These are phyloP conservation scores for Corvus moneduloides DNA, from an alignment of 2,113 vertebrate species.

Conservation along the genomic window DNA sequence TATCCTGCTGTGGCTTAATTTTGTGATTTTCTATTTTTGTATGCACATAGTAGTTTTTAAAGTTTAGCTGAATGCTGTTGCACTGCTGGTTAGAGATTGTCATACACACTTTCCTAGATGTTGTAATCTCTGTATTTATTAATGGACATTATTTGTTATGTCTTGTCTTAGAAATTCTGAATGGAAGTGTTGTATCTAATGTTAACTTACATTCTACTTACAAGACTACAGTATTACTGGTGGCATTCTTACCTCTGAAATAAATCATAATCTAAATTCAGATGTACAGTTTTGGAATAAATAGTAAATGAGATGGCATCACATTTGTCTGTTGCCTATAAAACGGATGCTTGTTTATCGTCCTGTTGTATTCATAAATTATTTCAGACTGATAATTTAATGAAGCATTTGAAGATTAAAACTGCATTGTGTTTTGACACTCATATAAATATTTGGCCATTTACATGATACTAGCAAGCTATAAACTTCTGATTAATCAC, in stretches of 20 bases:
- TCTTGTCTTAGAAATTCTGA: not conserved
- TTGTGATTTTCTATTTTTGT: not conserved
- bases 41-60: not conserved
- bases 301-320: not conserved
- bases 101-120: not conserved
- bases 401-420: not conserved
- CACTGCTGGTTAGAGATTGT: not conserved
- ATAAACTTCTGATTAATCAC: not conserved
- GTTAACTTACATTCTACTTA: not conserved
- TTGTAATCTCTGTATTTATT: not conserved
- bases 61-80: not conserved
- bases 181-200: not conserved
- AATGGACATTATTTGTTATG: not conserved
- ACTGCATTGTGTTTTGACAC: not conserved
- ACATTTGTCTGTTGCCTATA: not conserved
- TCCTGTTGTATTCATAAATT: not conserved
- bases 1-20: not conserved
- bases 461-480: not conserved
- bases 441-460: not conserved
- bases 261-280: not conserved
- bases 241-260: not conserved
- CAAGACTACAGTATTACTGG: not conserved
- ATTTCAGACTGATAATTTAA: not conserved
- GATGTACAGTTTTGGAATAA: not conserved
- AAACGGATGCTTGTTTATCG: not conserved